phyloP scores from a whole-genome alignment of 2,888 invertebrate species.

The Ennomos quercinarius region DNA sequence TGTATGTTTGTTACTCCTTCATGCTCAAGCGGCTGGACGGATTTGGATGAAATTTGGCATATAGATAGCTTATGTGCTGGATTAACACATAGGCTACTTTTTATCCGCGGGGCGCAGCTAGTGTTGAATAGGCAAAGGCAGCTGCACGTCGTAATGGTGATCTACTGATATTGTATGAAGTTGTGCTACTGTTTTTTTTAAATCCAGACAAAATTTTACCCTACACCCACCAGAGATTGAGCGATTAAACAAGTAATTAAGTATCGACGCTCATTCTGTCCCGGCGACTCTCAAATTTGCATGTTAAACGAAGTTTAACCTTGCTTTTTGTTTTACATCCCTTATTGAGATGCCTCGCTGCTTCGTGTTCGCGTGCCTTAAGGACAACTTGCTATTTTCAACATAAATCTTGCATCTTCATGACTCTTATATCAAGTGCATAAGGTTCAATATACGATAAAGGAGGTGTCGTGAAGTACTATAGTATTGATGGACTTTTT shows the following conservation, averaged over 20 bases:
- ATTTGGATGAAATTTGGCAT: too few species aligned
- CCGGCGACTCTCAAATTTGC: conserved; percentile 83
- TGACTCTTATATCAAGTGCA: conserved; percentile 38
- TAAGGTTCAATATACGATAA: conserved; percentile 50
- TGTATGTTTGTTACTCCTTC: too few species aligned
- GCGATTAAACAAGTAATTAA: conserved; percentile 84
- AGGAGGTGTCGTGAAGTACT: conserved; percentile 20
- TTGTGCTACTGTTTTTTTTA: conserved; percentile 21
- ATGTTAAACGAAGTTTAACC: conserved; percentile 84
- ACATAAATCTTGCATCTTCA: conserved; percentile 18
- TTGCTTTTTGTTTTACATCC: conserved; percentile 77
- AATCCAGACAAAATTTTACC: conserved; percentile 51
- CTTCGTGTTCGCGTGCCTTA: conserved; percentile 66
- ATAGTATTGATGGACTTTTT: conserved; percentile 75
- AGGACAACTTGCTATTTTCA: conserved; percentile 53
- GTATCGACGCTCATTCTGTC: conserved; percentile 84
- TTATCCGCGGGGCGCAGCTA: too few species aligned
- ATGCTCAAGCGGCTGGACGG: too few species aligned
- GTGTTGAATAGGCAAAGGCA: too few species aligned
- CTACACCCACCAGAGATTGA: conserved; percentile 78
- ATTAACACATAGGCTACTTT: too few species aligned
- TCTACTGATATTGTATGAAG: conserved; percentile 1
- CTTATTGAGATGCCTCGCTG: conserved; percentile 77
- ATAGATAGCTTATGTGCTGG: too few species aligned
- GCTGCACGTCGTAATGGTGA: too few species aligned